Base-by-base conservation (phyloP, 2,888 invertebrate genomes). In the Agrochola litura region DNA sequence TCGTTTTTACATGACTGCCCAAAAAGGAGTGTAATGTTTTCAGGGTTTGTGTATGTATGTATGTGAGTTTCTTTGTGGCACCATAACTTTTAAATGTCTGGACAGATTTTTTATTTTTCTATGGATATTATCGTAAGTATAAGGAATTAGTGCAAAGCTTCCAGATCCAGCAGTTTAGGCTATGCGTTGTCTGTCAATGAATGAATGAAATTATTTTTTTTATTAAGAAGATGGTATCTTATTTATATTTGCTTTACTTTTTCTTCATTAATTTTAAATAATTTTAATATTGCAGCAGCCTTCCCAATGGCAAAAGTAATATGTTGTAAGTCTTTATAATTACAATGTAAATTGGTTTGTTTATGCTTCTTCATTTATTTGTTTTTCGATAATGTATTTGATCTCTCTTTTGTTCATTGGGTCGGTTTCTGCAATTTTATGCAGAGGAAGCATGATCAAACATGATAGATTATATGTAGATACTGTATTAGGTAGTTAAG, bases 231-330 rank as follows among this genome's bases (percentile, higher is more conserved):
- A 54, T 54, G n/a, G 12, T n/a, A 56, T 56, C n/a, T n/a, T 56
- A n/a, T 5, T 56, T 56, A n/a, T n/a, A n/a, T n/a, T 10, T 16
- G 2, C 25, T 12, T 66, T 41, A 6, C 1, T 22, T 52, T 67
- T 30, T 19, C 25, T 16, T n/a, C 8, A 37, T 54, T 68, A 52
- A 79, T 25, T 30, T 0, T 12, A 25, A 16, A 41, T 60, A 2
- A 76, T 79, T 85, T 76, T 82, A 81, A 91, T 90, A 92, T 95
- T 95, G 93, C 95, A 95, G 95, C 88, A 92, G 91, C 92, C 81
- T 78, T 73, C 87, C 84, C 91, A 92, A 89, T 90, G 86, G 86
- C 87, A 87, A 91, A 90, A 64, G 37, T 66, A 82, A 77, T 58
- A 49, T n/a, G 16, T 76, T 78, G 87, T 89, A 89, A 89, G 89